Evolutionary conservation across 1,140 invertebrate species (phyloP).

Genomic region (Pissodes strobi): DNA sequence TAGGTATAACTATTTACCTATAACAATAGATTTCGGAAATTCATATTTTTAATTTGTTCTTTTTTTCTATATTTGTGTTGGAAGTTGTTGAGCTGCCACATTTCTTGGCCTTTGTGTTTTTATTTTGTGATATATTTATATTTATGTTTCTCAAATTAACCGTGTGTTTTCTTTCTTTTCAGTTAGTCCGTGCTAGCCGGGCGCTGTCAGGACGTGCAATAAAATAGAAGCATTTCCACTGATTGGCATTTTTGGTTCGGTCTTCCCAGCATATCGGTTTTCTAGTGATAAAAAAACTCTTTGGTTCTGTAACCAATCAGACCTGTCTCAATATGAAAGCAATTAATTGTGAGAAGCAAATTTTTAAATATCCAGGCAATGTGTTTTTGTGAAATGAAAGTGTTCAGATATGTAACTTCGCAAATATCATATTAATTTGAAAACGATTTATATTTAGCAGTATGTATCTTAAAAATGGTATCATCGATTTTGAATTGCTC

Average conservation of each 20-base stretch:
- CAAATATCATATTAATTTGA: too few relatives aligned
- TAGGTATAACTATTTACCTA: too few relatives aligned
- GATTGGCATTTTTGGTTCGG: constrained; percentile 31
- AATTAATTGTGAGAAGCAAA: background rate
- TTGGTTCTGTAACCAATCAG: background rate
- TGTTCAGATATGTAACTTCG: too few relatives aligned
- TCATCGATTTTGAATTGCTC: too few relatives aligned
- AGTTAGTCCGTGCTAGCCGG: constrained; percentile 32
- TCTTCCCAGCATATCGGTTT: constrained; percentile 31
- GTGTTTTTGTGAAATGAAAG: too few relatives aligned
- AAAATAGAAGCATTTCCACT: constrained; percentile 28
- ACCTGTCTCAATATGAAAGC: background rate
- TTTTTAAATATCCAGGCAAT: background rate
- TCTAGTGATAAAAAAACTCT: background rate
- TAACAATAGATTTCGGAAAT: too few relatives aligned
- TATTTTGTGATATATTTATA: background rate
- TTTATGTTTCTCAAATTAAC: background rate
- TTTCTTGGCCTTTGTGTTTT: too few relatives aligned
- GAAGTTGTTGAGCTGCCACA: too few relatives aligned
- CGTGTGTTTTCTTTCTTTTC: constrained; percentile 25
- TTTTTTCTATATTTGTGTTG: too few relatives aligned
- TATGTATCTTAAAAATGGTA: too few relatives aligned
- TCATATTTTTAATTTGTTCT: too few relatives aligned
- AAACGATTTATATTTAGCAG: too few relatives aligned
- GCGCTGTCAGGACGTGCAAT: constrained; percentile 32